Evolutionary conservation across 2,113 vertebrate species (phyloP).

Genomic region (Hemiscyllium ocellatum): DNA sequence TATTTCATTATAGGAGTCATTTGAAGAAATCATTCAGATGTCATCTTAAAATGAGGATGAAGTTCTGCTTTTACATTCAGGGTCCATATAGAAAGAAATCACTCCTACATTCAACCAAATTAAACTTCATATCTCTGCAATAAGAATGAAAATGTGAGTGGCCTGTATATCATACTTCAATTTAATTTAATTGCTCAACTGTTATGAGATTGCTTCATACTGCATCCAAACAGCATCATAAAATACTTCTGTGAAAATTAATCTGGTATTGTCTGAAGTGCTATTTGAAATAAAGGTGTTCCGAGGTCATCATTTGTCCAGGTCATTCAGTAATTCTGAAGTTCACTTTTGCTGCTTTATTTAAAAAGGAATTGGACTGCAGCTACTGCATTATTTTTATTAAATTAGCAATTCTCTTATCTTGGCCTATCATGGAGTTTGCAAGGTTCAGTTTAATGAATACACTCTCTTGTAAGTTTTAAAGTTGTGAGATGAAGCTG

Average conservation of each 20-base stretch:
- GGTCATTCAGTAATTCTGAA: neutral
- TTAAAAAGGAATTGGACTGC: neutral
- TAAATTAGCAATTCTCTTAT: neutral
- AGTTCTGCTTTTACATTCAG: neutral
- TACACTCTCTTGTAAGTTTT: neutral
- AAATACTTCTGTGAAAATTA: neutral
- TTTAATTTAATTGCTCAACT: slow-evolving; percentile 14
- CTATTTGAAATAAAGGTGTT: neutral
- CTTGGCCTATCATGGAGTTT: neutral
- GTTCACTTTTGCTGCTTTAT: neutral
- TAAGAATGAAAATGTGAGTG: neutral
- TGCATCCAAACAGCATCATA: neutral
- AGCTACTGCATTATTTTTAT: neutral
- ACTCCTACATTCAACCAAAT: neutral
- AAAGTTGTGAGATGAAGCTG: neutral
- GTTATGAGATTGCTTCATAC: neutral
- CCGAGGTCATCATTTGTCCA: neutral
- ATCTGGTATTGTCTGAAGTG: neutral
- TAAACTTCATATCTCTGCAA: neutral
- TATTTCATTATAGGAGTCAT: neutral
- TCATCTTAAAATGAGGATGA: neutral
- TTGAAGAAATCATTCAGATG: neutral
- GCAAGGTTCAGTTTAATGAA: neutral
- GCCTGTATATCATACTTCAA: neutral
- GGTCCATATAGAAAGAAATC: neutral